Conservation (phyloP, 2,797 vertebrate species). For the Artibeus lituratus region DNA sequence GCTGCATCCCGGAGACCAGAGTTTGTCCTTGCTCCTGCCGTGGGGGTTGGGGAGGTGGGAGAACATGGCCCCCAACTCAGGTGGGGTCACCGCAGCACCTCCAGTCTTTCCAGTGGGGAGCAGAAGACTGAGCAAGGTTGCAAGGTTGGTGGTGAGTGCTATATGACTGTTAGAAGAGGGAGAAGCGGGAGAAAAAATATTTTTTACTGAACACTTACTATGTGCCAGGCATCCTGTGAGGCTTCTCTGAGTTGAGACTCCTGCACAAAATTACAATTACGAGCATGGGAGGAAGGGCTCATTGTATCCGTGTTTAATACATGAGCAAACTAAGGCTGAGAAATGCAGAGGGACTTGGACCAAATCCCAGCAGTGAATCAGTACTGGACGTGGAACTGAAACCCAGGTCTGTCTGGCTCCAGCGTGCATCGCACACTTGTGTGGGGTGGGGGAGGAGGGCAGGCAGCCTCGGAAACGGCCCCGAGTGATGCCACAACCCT, state of each 20-base stretch:
- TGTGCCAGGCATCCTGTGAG: neutral
- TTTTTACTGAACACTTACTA: neutral
- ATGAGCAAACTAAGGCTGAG: neutral
- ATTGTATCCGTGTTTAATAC: neutral
- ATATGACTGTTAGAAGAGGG: neutral
- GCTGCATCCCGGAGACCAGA: neutral
- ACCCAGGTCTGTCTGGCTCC: neutral
- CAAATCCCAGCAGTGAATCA: neutral
- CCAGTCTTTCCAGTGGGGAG: accelerated
- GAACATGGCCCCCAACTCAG: neutral
- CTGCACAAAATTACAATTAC: neutral
- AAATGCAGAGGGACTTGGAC: neutral
- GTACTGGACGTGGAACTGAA: neutral
- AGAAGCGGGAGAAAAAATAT: neutral
- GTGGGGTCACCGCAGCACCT: accelerated
- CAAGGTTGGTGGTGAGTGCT: accelerated
- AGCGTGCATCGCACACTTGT: neutral
- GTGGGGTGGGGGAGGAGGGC: neutral
- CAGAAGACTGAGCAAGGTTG: neutral
- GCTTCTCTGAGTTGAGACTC: neutral
- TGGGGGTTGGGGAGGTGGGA: neutral
- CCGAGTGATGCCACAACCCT: neutral
- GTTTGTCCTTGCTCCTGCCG: neutral
- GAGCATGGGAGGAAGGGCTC: neutral
- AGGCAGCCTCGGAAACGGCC: accelerated